phyloP scores from a whole-genome alignment of 2,888 invertebrate species.

The Machimus rusticus region DNA sequence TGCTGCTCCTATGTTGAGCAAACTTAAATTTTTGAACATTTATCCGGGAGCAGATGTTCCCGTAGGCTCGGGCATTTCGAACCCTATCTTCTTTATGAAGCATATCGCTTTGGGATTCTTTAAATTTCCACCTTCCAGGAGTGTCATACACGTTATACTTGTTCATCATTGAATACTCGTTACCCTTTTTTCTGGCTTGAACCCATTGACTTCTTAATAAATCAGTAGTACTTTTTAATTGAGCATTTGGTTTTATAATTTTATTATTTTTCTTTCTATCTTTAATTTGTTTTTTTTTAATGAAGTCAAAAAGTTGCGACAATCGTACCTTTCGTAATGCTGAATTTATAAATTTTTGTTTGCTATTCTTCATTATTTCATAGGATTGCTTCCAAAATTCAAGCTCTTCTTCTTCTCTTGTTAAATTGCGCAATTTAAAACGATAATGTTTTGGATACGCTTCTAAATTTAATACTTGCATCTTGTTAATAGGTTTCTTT shows the following conservation, averaged over 20 bases:
- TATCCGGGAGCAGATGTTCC: background rate
- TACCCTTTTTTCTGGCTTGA: background rate
- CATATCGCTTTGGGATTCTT: background rate
- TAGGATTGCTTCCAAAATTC: background rate
- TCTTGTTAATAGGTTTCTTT: background rate
- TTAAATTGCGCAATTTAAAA: background rate
- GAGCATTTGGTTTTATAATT: background rate
- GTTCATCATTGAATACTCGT: constrained; percentile 18
- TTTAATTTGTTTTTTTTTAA: background rate
- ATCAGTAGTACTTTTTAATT: background rate
- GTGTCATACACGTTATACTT: background rate
- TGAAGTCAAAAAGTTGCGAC: background rate
- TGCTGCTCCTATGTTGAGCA: background rate
- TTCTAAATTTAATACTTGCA: background rate
- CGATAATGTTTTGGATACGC: background rate
- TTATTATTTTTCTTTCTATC: background rate
- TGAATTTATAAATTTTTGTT: background rate
- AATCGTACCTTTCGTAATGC: background rate
- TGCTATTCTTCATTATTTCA: background rate
- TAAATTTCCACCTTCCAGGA: background rate
- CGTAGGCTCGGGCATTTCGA: background rate
- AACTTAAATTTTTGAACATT: background rate
- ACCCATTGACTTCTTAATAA: background rate
- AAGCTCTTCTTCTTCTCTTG: background rate
- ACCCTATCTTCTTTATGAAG: background rate